These are phyloP conservation scores for Timandra comae DNA, from an alignment of 2,888 invertebrate species.

Conservation along the genomic window DNA sequence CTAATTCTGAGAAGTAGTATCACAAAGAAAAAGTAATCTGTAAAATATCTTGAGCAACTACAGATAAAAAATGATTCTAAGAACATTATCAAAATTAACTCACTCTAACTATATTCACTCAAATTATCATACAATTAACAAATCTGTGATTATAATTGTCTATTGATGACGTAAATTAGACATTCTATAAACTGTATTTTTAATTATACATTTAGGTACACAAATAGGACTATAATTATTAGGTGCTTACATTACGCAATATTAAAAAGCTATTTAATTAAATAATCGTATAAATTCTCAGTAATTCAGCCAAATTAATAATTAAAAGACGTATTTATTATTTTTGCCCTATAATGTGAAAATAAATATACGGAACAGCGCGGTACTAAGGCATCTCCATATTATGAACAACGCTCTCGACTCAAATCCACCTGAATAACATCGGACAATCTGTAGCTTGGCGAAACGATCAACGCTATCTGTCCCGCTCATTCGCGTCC, in stretches of 20 bases:
- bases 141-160: conserved; percentile 13
- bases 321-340: no score
- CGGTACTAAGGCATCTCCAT: conserved; percentile 55
- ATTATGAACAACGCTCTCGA: conserved; percentile 65
- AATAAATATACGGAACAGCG: no score
- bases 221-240: no score
- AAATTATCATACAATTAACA: conserved; percentile 23
- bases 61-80: conserved; percentile 20
- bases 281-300: no score
- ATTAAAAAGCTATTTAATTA: no score
- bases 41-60: conserved; percentile 17
- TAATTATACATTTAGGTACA: no score
- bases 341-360: neutral
- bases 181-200: no score
- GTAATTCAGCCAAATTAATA: no score
- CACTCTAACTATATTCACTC: conserved; percentile 9
- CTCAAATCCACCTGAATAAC: conserved; percentile 68
- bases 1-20: conserved; percentile 16
- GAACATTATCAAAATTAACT: conserved; percentile 24
- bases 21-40: conserved; percentile 16
- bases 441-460: conserved; percentile 61
- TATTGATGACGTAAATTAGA: conserved; percentile 15
- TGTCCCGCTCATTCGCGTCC: conserved; percentile 57
- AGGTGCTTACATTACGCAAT: no score
- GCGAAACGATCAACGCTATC: conserved; percentile 61